Conservation (phyloP, 2,797 vertebrate genomes). For the Diglossa cyanea region DNA sequence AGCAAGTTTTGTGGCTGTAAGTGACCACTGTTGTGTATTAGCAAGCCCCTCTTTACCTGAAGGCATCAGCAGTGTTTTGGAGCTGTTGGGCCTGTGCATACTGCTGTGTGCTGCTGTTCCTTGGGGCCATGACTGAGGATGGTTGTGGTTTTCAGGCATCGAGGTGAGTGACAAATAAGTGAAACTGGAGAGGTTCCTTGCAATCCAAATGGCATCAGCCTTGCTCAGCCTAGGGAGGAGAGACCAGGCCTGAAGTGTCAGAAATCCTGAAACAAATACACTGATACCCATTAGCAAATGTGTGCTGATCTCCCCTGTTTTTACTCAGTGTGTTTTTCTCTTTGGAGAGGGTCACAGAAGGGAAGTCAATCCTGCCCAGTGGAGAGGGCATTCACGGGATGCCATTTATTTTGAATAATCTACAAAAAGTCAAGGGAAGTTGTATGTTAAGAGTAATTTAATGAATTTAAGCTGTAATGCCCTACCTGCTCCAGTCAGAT, state of each 20-base stretch:
- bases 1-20: not conserved
- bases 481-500: slow-evolving; percentile 33
- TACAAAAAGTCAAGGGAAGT: slow-evolving; percentile 2
- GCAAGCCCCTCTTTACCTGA: not conserved
- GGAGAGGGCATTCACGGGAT: not conserved
- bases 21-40: not conserved
- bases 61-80: not conserved
- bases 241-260: not conserved
- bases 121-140: rapidly evolving
- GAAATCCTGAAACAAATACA: rapidly evolving
- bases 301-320: not conserved
- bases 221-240: not conserved
- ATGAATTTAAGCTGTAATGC: not conserved
- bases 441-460: not conserved
- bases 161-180: not conserved
- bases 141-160: not conserved
- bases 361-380: not conserved
- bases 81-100: not conserved
- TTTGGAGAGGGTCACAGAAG: not conserved
- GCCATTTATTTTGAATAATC: slow-evolving; percentile 8
- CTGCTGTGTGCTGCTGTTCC: not conserved
- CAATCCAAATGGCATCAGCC: not conserved
- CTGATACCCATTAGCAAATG: rapidly evolving
- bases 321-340: rapidly evolving
- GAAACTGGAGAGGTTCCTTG: not conserved